phyloP scores from a whole-genome alignment of 1,140 invertebrate genomes.

The Ips typographus region DNA sequence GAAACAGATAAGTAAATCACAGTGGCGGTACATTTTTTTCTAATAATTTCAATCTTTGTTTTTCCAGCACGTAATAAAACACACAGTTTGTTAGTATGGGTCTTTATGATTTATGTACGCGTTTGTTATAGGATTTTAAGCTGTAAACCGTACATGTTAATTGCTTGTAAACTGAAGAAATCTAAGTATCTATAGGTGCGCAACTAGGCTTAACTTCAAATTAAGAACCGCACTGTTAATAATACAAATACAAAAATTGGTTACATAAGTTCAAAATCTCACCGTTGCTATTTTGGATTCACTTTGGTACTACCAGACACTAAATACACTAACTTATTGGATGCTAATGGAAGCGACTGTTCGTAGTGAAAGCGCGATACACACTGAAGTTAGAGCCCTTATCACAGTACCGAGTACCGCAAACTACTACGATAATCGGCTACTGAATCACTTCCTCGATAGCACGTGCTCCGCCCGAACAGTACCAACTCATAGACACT shows the following conservation, averaged over 20 bases:
- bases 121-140: too few species aligned
- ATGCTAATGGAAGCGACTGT: too few species aligned
- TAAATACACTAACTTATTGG: too few species aligned
- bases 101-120: not conserved
- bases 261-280: too few species aligned
- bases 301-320: too few species aligned
- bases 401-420: constrained; percentile 7
- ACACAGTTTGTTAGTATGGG: not conserved
- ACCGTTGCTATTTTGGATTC: too few species aligned
- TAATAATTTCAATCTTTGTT: not conserved
- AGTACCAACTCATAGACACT: constrained; percentile 14
- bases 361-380: constrained; percentile 5
- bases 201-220: too few species aligned
- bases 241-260: too few species aligned
- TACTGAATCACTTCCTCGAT: constrained; percentile 35
- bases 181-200: too few species aligned
- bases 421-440: constrained; percentile 2
- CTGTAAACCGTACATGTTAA: too few species aligned
- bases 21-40: not conserved
- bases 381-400: constrained; percentile 19
- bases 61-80: not conserved
- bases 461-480: constrained; percentile 35
- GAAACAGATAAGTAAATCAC: not conserved
- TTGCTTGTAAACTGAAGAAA: too few species aligned
- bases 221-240: too few species aligned